phyloP scores from a whole-genome alignment of 1,140 invertebrate genomes.

The Cyrtorhinus lividipennis region DNA sequence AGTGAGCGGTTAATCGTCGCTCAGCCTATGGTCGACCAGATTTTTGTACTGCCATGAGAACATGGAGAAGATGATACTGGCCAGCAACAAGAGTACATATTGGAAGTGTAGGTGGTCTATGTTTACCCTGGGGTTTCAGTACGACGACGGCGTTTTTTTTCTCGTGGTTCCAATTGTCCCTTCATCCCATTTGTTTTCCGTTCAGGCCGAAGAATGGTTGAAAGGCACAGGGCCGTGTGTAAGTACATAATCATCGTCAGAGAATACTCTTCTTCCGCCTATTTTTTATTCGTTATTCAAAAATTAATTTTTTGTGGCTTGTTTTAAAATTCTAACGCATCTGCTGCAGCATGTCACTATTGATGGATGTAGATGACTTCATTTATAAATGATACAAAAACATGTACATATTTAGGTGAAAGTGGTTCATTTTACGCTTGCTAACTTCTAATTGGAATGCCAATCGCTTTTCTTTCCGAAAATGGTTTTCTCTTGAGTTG shows the following conservation, averaged over 20 bases:
- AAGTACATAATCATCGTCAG: conserved; percentile 11
- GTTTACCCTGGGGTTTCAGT: neutral
- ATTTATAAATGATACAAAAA: neutral
- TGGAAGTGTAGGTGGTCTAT: too few species aligned
- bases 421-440: neutral
- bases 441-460: neutral
- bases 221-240: conserved; percentile 18
- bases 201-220: conserved; percentile 17
- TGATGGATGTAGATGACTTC: neutral
- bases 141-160: neutral
- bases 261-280: neutral
- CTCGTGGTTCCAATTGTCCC: neutral
- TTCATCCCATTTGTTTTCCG: conserved; percentile 3
- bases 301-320: neutral
- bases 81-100: too few species aligned
- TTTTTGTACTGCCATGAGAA: neutral
- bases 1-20: too few species aligned
- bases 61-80: neutral
- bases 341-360: neutral
- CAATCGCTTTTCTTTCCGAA: neutral
- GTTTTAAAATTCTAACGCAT: neutral
- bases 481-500: neutral
- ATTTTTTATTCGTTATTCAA: neutral
- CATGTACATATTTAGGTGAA: neutral
- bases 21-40: too few species aligned